Base-by-base conservation (phyloP, 2,888 invertebrate species). In the Pheosia gnoma region DNA sequence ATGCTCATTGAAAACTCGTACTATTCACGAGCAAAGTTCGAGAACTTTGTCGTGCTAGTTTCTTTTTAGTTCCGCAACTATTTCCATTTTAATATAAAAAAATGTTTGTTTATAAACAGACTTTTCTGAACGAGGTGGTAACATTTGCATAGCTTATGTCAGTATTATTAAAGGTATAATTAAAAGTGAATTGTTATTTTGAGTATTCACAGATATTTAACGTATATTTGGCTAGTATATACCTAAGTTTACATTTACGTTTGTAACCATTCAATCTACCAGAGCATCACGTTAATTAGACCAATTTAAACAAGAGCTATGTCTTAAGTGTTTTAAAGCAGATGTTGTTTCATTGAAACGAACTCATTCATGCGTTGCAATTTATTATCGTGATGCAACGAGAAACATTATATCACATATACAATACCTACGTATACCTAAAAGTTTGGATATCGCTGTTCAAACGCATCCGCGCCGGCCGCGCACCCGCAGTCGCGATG, bases 401-500 rank as follows among this genome's bases (percentile, higher is more conserved):
- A 65, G 65, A 64, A 65, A 62, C 59, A 62, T 61, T 59, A 59
- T 61, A 63, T 71, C 62, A 62, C 58, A 61, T 58, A 60, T 59
- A 56, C 55, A 63, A 58, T 66, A 72, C 61, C 68, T 63, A 70
- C 66, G 67, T 65, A 74, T 66, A 80, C 62, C 61, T 71, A 77
- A 79, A 85, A 86, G 84, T 90, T 90, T 87, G 88, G 79, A 77
- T 76, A 85, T 71, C 88, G 65, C 78, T 83, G 89, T 73, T 74
- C 81, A 85, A 87, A 82, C 91, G 91, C 91, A 91, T 77, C 80
- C 80, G 83, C 77, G 74, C 70, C 72, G 67, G 57, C 77, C 73
- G 75, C 76, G 81, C 79, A 75, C 78, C 70, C 85, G 81, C 91
- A 91, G 93, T 91, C 90, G 89, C 78, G 84, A 92, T 92, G 92